Conservation (phyloP, 2,888 invertebrate genomes). For the Operophtera brumata region DNA sequence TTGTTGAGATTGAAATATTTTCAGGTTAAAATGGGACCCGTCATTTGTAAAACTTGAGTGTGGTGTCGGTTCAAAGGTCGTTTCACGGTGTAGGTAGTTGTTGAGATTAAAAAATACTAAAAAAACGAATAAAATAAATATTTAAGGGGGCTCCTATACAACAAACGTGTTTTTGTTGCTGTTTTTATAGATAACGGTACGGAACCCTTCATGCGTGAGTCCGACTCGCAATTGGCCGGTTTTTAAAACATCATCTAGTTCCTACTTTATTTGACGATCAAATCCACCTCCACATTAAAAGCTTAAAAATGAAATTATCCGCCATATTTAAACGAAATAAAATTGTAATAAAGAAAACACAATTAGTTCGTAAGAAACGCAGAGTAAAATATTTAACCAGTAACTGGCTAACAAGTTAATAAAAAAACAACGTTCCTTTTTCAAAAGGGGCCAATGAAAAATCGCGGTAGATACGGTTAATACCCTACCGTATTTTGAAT, state of each 20-base stretch:
- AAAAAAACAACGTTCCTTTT: slow-evolving; percentile 52
- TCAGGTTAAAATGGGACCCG: too few relatives aligned
- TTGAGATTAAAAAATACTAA: too few relatives aligned
- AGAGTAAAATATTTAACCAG: slow-evolving; percentile 43
- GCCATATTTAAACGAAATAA: slow-evolving; percentile 25
- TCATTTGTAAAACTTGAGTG: too few relatives aligned
- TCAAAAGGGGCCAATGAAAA: slow-evolving; percentile 69
- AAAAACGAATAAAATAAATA: too few relatives aligned
- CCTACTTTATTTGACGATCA: slow-evolving; percentile 12
- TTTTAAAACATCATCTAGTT: background rate
- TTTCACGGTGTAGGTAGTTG: background rate
- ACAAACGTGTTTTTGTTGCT: too few relatives aligned
- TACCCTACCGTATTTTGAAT: slow-evolving; percentile 73
- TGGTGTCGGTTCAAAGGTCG: too few relatives aligned
- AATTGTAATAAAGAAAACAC: slow-evolving; percentile 30
- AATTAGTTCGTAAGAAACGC: slow-evolving; percentile 28
- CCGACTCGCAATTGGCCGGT: too few relatives aligned
- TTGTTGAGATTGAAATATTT: too few relatives aligned
- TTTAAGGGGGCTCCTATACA: too few relatives aligned
- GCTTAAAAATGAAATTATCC: slow-evolving; percentile 9
- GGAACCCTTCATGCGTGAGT: too few relatives aligned
- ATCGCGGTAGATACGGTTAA: slow-evolving; percentile 59
- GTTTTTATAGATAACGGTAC: too few relatives aligned
- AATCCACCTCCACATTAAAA: background rate
- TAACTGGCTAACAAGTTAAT: slow-evolving; percentile 35